These are phyloP conservation scores for Plotosus lineatus DNA, from an alignment of 2,113 vertebrate genomes.

Conservation along the genomic window DNA sequence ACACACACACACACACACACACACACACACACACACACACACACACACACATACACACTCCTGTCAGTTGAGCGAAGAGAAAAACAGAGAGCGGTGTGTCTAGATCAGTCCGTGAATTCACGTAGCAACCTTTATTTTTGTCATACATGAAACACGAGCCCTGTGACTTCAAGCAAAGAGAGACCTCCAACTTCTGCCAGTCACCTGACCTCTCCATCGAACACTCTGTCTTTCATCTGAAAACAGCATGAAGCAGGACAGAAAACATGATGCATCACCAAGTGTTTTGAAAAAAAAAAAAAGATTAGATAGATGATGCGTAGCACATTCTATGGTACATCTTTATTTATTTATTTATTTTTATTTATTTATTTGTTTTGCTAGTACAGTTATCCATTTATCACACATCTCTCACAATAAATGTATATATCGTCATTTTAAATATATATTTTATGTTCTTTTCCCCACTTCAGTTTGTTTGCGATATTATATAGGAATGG, in stretches of 20 bases:
- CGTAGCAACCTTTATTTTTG: constrained; percentile 42
- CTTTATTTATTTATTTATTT: neutral
- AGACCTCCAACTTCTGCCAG: constrained; percentile 26
- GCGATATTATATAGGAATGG: no score
- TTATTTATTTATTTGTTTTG: neutral
- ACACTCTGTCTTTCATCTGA: constrained; percentile 50
- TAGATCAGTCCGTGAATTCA: constrained; percentile 18
- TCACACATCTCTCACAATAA: neutral
- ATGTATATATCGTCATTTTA: neutral
- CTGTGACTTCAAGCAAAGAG: constrained; percentile 36
- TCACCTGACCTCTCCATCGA: constrained; percentile 24
- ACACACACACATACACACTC: constrained; percentile 20
- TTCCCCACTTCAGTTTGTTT: no score
- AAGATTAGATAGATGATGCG: neutral
- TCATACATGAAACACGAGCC: constrained; percentile 46
- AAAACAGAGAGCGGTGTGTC: neutral
- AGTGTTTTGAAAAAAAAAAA: neutral
- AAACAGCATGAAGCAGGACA: neutral
- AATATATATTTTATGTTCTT: no score
- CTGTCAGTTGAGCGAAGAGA: neutral
- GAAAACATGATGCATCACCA: constrained; percentile 6
- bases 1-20: constrained; percentile 18
- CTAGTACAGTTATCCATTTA: neutral
- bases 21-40: no score
- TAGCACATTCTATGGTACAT: neutral